Evolutionary conservation across 1,140 invertebrate species (phyloP), one percentile per base, ranked within the genome.

Genomic region (Drosophila suzukii): DNA sequence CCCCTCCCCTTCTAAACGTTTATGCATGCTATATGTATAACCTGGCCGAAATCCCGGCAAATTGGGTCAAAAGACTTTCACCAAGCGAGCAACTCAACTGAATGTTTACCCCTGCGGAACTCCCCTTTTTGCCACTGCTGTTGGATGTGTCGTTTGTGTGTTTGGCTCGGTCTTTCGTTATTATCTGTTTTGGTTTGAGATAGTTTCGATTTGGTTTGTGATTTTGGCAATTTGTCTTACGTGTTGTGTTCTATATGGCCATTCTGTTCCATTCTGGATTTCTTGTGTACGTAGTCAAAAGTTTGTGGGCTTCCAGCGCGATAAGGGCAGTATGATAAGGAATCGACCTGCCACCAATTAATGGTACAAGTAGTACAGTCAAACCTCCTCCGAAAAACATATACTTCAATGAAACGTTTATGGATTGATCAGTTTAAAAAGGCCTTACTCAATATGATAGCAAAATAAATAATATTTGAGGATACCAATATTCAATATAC

Each of bases 11-110:
- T 27, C 13, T 17, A 0, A 34, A 20, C 38, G 39, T 44, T 39
- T 43, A 51, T 60, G 53, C 41, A 68, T 68, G 65, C 15, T 11
- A 24, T 46, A 11, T 20, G 8, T 46, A 20, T 53, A 68, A 11
- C 36, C 30, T 17, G 50, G 41, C 34, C 15, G 30, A 60, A 53
- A 54, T 55, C 50, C 51, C 68, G 57, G 15, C 59, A 15, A 88
- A 67, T 56, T 73, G 72, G 86, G 78, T 90, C 74, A 59, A 70
- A 60, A 78, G 77, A 73, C 79, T 83, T 88, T 88, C 79, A 84
- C 79, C 84, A 63, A 43, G 39, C 39, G 60, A 71, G 50, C 24
- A 77, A 71, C 47, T 49, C 13, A 15, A n/a, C 30, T 43, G 58
- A 74, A 63, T 55, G 49, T 20, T 46, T 44, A 43, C 47, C 49